Conservation (phyloP, 2,113 vertebrate species). For the Melanocharis versteri region DNA sequence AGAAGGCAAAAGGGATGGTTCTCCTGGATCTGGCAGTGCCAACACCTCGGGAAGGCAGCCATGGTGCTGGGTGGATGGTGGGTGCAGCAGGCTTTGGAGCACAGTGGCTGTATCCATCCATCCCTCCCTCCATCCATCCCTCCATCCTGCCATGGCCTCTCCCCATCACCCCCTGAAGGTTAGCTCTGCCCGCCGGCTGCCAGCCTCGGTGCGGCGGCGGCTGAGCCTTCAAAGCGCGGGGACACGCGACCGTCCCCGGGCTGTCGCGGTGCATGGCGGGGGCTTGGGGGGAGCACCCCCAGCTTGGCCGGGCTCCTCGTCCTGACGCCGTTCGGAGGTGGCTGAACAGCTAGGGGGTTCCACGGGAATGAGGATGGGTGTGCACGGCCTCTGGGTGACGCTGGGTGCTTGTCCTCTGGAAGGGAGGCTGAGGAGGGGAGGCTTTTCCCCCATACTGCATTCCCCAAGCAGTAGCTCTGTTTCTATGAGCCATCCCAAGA, state of each 20-base stretch:
- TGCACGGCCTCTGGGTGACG: rapidly evolving
- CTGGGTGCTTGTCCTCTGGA: neutral
- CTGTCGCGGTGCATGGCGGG: neutral
- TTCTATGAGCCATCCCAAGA: neutral
- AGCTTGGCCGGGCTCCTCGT: neutral
- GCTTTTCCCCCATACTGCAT: neutral
- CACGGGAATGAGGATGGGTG: neutral
- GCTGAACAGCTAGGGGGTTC: neutral
- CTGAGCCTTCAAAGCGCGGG: neutral
- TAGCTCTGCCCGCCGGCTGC: conserved; percentile 45
- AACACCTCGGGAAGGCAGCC: rapidly evolving
- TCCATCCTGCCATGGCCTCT: neutral
- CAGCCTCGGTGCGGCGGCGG: neutral
- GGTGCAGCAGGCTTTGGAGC: neutral
- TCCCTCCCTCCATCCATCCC: neutral
- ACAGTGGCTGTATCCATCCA: neutral
- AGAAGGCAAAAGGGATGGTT: neutral
- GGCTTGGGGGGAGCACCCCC: neutral
- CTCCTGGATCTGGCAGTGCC: neutral
- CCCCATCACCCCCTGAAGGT: neutral
- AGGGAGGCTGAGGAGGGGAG: neutral
- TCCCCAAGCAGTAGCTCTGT: neutral
- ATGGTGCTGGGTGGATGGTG: neutral
- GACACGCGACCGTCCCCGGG: neutral
- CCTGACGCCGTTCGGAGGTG: neutral